Base-by-base conservation (phyloP, 2,797 vertebrate genomes). In the Parauchenoglanis punctatus region DNA sequence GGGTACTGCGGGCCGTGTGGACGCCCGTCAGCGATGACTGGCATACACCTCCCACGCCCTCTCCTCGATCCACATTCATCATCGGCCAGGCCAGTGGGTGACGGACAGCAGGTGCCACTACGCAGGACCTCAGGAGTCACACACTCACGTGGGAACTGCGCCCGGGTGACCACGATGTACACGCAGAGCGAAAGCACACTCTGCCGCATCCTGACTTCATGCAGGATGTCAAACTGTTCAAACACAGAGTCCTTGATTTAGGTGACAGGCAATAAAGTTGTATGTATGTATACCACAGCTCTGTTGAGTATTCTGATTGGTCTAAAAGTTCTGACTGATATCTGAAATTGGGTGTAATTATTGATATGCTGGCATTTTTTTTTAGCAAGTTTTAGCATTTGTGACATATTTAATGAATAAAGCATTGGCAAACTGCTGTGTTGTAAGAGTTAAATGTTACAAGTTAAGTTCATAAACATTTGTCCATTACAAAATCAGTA, bases 141-240 rank as follows among this genome's bases (percentile, higher is more conserved):
- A 0, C 98, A 99, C 73, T 97, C 94, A 1, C 97, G 93, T 2
- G 98, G 98, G 63, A 99, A 99, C 83, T 99, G 98, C 68, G 96
- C 96, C 89, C 90, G 84, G 0, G 92, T 85, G 13, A 89, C 86
- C 31, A 88, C 89, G 83, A 88, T 85, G 31, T 90, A 93, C 67
- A 95, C 56, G 72, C 88, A 89, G 85, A 91, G 83, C 89, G 93
- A 88, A 86, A 96, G 87, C 85, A 93, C 86, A 88, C 82, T 89
- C 31, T 77, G 89, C 95, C 94, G 94, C 93, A 94, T 92, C 72
- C 93, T 95, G 63, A 6, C 17, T 56, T 56, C 76, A 56, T 56
- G 76, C 54, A 31, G 75, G 13, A 52, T 17, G 44, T 7, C 23
- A 46, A 7, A 75, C 75, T 56, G 52, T 78, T 58, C 76, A 20